Percentiles rank a stretch among this genome's conserved stretches.
These are phyloP conservation scores for Alca torda DNA, from an alignment of 2,797 vertebrate genomes.

Conservation along the genomic window DNA sequence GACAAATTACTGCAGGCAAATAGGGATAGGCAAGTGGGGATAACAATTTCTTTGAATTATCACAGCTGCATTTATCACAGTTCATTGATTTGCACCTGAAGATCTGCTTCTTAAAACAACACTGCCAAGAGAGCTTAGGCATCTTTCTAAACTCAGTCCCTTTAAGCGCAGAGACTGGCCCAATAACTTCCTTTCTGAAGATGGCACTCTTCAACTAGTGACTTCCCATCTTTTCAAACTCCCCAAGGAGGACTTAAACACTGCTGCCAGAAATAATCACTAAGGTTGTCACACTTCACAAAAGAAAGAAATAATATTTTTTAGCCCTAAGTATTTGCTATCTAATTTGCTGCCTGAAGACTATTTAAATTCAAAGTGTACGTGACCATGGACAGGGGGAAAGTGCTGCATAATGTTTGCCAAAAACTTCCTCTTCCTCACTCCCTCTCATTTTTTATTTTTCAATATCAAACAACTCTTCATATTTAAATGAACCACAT, in stretches of 20 bases:
- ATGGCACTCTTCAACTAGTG: neutral
- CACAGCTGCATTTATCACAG: neutral
- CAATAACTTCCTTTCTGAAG: rapidly evolving
- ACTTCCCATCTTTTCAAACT: neutral
- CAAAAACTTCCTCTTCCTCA: neutral
- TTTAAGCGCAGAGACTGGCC: neutral
- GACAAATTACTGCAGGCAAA: neutral
- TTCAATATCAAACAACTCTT: neutral
- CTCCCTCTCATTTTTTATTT: neutral
- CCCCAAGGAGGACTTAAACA: neutral
- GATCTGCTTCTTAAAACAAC: neutral
- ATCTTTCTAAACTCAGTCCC: neutral
- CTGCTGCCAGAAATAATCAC: neutral
- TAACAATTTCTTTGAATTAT: neutral
- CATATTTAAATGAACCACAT: neutral
- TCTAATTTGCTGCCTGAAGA: neutral
- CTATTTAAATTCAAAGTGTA: neutral
- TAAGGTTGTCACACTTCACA: neutral
- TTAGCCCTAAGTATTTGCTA: neutral
- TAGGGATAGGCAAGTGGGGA: neutral
- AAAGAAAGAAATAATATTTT: neutral
- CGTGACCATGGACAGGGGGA: neutral
- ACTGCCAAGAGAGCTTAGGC: neutral
- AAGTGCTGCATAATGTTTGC: neutral
- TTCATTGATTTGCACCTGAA: neutral